Conservation (phyloP, 1,140 invertebrate species). For the Drosophila lowei region DNA sequence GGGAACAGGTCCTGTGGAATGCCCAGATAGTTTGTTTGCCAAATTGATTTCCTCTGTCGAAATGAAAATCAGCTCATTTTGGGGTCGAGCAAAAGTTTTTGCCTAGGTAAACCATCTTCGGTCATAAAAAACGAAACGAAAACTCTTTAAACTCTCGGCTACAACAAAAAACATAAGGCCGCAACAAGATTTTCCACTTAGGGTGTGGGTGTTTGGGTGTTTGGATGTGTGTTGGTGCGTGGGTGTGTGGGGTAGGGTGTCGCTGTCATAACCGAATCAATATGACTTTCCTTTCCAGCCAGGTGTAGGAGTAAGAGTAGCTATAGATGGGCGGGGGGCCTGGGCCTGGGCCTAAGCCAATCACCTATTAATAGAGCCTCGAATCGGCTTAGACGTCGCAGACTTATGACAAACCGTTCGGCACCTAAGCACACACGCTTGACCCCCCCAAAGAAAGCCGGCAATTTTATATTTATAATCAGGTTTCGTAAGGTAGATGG, state of each 20-base stretch:
- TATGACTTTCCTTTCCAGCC: conserved; percentile 41
- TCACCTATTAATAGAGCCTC: conserved; percentile 66
- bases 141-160: conserved; percentile 41
- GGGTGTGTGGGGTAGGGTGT: neutral
- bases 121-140: conserved; percentile 32
- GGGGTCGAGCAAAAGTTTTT: conserved; percentile 24
- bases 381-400: conserved; percentile 50
- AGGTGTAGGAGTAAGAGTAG: conserved; percentile 33
- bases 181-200: conserved; percentile 68
- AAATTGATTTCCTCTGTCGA: conserved; percentile 68
- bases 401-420: conserved; percentile 46
- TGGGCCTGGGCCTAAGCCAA: conserved; percentile 28
- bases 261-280: conserved; percentile 55
- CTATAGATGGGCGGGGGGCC: neutral
- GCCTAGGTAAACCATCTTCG: conserved; percentile 36
- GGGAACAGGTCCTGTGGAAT: conserved; percentile 5
- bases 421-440: conserved; percentile 15
- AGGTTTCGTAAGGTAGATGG: neutral
- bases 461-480: conserved; percentile 51
- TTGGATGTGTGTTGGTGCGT: conserved; percentile 17
- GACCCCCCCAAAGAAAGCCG: conserved; percentile 22
- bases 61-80: conserved; percentile 40
- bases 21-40: conserved; percentile 46
- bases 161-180: conserved; percentile 20
- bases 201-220: conserved; percentile 21